phyloP scores from a whole-genome alignment of 2,888 invertebrate species.

The Agriopis marginaria region DNA sequence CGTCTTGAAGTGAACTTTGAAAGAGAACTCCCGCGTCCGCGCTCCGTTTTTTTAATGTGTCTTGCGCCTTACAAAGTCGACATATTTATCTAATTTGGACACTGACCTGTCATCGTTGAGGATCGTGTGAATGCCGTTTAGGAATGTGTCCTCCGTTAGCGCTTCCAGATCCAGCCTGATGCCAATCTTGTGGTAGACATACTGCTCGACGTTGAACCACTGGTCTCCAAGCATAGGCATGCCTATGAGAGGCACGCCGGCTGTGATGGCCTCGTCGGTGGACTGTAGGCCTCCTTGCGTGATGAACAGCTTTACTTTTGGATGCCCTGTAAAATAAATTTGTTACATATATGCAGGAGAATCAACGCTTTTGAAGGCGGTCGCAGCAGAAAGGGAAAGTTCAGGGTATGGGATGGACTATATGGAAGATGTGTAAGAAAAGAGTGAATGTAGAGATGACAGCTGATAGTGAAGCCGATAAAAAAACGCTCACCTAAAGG shows the following conservation, averaged over 20 bases:
- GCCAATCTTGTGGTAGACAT: slow-evolving; percentile 55
- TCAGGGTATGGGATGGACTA: no score
- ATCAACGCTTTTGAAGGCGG: background rate
- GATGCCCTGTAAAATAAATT: slow-evolving; percentile 54
- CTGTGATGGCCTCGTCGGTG: slow-evolving; percentile 66
- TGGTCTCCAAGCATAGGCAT: slow-evolving; percentile 68
- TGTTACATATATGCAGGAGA: background rate
- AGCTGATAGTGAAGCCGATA: no score
- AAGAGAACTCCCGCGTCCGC: no score
- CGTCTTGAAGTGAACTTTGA: no score
- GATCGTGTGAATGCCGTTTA: slow-evolving; percentile 46
- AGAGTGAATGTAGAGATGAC: no score
- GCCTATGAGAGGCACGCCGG: slow-evolving; percentile 62
- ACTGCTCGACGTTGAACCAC: slow-evolving; percentile 60
- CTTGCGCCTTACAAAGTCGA: no score
- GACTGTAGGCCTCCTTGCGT: slow-evolving; percentile 73
- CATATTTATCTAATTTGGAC: background rate
- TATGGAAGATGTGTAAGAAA: no score
- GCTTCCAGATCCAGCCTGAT: slow-evolving; percentile 52
- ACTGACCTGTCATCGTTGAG: slow-evolving; percentile 44
- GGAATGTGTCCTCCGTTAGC: slow-evolving; percentile 50
- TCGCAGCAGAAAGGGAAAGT: no score
- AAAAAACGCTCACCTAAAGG: no score
- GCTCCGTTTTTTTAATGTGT: no score
- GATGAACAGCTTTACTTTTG: slow-evolving; percentile 70